phyloP scores from a whole-genome alignment of 2,113 vertebrate genomes.

The Nothobranchius furzeri region DNA sequence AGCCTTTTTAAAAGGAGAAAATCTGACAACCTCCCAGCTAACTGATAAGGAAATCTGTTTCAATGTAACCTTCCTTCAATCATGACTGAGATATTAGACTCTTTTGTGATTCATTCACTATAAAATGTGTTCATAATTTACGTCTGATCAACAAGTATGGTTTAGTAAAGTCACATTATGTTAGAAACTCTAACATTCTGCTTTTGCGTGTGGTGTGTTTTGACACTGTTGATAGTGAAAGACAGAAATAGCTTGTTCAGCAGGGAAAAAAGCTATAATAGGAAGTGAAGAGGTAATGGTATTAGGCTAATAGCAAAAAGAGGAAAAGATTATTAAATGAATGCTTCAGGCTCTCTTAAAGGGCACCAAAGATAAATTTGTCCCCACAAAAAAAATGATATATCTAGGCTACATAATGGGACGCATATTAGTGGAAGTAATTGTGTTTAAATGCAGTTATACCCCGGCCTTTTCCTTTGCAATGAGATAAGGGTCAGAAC shows the following conservation, averaged over 20 bases:
- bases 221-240: conserved; percentile 40
- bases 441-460: conserved; percentile 69
- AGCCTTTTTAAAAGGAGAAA: no score
- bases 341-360: conserved; percentile 40
- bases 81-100: no score
- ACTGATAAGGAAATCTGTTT: no score
- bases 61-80: no score
- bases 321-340: conserved; percentile 17
- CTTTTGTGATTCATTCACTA: no score
- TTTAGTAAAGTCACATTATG: background rate
- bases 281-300: conserved; percentile 14
- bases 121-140: background rate
- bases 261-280: conserved; percentile 21
- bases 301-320: conserved; percentile 13
- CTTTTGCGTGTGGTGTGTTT: background rate
- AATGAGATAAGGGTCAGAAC: conserved; percentile 58
- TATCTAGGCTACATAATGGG: conserved; percentile 32
- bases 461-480: conserved; percentile 46
- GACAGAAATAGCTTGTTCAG: conserved; percentile 48
- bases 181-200: background rate
- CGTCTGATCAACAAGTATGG: conserved; percentile 3
- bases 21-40: no score
- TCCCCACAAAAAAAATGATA: no score
- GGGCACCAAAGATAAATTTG: conserved; percentile 59
- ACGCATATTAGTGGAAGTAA: conserved; percentile 63